These are phyloP conservation scores for Erpornis zantholeuca DNA, from an alignment of 2,113 vertebrate species.

Conservation along the genomic window DNA sequence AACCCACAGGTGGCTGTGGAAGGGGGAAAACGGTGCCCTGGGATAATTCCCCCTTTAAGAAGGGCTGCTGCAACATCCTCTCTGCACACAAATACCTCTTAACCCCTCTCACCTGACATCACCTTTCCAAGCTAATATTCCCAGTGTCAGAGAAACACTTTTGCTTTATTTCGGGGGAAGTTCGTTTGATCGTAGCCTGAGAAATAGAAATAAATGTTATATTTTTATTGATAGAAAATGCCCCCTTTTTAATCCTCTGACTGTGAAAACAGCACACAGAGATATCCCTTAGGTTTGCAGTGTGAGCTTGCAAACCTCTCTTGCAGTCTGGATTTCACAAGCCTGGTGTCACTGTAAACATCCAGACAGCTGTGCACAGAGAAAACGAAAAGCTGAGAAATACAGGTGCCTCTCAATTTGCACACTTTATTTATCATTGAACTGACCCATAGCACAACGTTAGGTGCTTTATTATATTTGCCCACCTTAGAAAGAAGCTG, in stretches of 20 bases:
- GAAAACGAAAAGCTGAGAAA: neutral
- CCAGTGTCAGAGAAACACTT: neutral
- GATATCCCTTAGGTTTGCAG: accelerated
- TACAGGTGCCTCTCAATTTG: neutral
- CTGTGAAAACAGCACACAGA: neutral
- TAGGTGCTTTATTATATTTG: neutral
- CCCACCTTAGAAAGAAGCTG: neutral
- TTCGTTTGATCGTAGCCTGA: neutral
- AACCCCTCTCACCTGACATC: neutral
- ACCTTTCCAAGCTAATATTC: neutral
- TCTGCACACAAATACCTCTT: neutral
- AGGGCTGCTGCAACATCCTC: neutral
- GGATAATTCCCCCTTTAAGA: neutral
- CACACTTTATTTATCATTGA: neutral
- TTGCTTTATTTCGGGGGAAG: neutral
- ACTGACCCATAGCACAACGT: accelerated
- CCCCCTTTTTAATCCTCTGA: neutral
- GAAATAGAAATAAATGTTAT: neutral
- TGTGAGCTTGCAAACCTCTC: neutral
- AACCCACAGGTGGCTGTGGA: neutral
- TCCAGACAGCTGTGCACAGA: neutral
- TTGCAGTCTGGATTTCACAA: neutral
- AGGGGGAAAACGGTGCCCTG: neutral
- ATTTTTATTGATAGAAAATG: neutral
- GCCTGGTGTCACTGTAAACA: neutral